Percentiles rank a stretch among this genome's conserved stretches.
Evolutionary conservation across 2,797 vertebrate genomes (phyloP).

Genomic region (Antennarius maculatus): DNA sequence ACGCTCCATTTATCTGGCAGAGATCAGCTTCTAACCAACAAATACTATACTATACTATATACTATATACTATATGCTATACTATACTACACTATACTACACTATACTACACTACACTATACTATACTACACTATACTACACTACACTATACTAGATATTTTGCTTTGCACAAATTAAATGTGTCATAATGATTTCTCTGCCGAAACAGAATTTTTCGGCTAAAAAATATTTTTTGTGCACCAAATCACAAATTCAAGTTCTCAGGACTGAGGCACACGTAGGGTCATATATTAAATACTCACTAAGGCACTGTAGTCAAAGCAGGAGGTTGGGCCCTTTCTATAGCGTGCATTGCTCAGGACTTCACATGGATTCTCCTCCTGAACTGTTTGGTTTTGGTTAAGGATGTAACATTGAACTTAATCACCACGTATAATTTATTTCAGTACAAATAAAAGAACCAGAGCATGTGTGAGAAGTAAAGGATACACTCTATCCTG

Average conservation of each 20-base stretch:
- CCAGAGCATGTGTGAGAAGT: neutral
- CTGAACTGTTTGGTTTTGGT: constrained; percentile 77
- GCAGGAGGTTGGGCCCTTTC: constrained; percentile 95
- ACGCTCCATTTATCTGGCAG: neutral
- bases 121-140: too few relatives aligned
- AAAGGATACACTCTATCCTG: constrained; percentile 95
- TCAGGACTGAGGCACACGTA: neutral
- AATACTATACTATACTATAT: neutral
- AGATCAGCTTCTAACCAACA: neutral
- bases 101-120: too few relatives aligned
- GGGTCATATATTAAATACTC: constrained; percentile 20
- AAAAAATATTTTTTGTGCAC: neutral
- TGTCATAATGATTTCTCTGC: neutral
- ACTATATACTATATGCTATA: too few relatives aligned
- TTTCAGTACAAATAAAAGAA: constrained; percentile 17
- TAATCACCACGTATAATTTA: constrained; percentile 3
- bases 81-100: too few relatives aligned
- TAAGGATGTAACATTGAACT: constrained; percentile 36
- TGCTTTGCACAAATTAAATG: neutral
- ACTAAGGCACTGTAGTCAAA: constrained; percentile 97
- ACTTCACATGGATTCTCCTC: constrained; percentile 91
- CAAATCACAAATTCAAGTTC: neutral
- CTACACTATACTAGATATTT: too few relatives aligned
- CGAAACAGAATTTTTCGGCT: neutral
- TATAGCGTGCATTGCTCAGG: constrained; percentile 91